These are phyloP conservation scores for Apodemus agrarius DNA, from an alignment of 2,797 vertebrate species.

Conservation along the genomic window DNA sequence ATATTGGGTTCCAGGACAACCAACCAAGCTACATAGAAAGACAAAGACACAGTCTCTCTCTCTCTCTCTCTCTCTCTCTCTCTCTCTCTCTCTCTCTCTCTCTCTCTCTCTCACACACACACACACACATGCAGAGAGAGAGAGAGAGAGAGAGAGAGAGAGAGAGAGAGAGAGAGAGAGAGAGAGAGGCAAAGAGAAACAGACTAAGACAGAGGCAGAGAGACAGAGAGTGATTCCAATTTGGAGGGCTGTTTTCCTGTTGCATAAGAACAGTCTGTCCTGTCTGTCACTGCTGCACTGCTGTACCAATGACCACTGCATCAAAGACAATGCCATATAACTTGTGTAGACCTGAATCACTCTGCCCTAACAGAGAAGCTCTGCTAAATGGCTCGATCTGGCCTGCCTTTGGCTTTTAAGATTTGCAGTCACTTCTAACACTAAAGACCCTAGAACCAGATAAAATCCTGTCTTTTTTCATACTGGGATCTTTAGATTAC, in stretches of 20 bases:
- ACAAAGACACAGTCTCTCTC: too few relatives aligned
- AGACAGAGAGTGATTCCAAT: background rate
- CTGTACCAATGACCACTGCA: background rate
- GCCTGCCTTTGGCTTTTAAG: background rate
- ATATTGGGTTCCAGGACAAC: background rate
- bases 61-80: too few relatives aligned
- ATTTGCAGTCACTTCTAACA: background rate
- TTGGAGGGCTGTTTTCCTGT: background rate
- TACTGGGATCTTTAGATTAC: background rate
- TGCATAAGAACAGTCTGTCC: background rate
- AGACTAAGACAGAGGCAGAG: background rate
- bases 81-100: too few relatives aligned
- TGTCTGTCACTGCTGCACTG: background rate
- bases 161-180: background rate
- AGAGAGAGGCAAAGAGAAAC: background rate
- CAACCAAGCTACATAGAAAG: background rate
- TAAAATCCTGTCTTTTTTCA: slow-evolving; percentile 11
- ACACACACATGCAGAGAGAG: too few relatives aligned
- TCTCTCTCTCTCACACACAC: too few relatives aligned
- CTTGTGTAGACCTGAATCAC: background rate
- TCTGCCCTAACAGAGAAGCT: background rate
- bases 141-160: too few relatives aligned
- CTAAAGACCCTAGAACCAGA: slow-evolving; percentile 1
- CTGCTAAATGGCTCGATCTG: background rate
- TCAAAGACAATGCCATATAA: background rate